A percentile compares a stretch with the other conserved stretches of the same genome.
phyloP scores from a whole-genome alignment of 2,113 vertebrate genomes.

The Suncus etruscus region DNA sequence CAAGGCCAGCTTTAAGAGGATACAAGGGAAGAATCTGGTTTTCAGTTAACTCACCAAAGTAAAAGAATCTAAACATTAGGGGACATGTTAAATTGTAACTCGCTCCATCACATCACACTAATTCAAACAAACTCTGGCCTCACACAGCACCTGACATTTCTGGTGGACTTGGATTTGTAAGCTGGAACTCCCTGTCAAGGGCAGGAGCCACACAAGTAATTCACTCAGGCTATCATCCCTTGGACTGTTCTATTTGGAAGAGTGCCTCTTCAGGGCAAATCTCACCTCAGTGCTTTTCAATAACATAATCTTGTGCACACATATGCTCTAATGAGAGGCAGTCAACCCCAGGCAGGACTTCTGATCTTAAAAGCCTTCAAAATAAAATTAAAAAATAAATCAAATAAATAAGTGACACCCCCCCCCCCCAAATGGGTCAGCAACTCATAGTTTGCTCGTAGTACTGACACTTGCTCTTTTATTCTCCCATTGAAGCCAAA shows the following conservation, averaged over 20 bases:
- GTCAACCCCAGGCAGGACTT: not conserved
- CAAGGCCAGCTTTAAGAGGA: not conserved
- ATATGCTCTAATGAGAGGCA: not conserved
- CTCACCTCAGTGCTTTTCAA: not conserved
- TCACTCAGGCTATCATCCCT: not conserved
- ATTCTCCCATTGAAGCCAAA: conserved; percentile 8
- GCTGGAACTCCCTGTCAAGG: not conserved
- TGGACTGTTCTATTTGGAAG: conserved; percentile 16
- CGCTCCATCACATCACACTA: not conserved
- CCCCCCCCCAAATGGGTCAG: not conserved
- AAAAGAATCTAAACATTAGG: not conserved
- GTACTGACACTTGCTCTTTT: conserved; percentile 38
- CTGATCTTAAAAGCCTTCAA: not conserved
- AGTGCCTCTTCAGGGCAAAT: conserved; percentile 4
- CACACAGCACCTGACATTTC: not conserved
- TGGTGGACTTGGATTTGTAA: conserved; percentile 20
- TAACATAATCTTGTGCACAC: not conserved
- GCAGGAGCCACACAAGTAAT: not conserved
- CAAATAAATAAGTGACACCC: no score
- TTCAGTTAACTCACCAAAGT: conserved; percentile 19
- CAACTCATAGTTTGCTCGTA: not conserved
- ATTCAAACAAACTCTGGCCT: conserved; percentile 16
- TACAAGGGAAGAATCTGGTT: conserved; percentile 17
- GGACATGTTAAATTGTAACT: not conserved
- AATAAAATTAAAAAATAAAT: not conserved